Evolutionary conservation across 2,888 invertebrate genomes (phyloP).

Genomic region (Lutraria lutraria): DNA sequence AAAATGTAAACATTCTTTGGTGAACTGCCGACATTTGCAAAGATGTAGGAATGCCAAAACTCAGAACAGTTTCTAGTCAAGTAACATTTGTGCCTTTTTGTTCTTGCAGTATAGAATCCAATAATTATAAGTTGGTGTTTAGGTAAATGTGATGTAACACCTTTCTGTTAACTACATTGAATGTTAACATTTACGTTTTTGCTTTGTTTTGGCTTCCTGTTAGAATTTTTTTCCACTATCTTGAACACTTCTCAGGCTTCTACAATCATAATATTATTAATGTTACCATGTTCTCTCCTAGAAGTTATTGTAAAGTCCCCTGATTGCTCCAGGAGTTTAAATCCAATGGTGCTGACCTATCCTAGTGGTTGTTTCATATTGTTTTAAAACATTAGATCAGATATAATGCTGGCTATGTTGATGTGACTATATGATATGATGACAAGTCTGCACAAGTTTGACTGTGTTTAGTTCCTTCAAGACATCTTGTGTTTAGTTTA

Average conservation of each 20-base stretch:
- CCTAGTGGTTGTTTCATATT: not conserved
- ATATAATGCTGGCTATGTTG: not conserved
- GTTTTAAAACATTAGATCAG: not conserved
- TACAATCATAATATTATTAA: not conserved
- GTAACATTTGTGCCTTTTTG: not conserved
- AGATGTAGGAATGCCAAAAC: slow-evolving; percentile 15
- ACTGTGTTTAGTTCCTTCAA: no score
- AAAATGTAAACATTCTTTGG: slow-evolving; percentile 33
- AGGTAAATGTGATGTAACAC: not conserved
- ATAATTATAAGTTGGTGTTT: slow-evolving; percentile 10
- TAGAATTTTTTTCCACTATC: not conserved
- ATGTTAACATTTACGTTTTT: slow-evolving; percentile 8
- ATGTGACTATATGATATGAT: no score
- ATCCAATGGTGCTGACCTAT: not conserved
- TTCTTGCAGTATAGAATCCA: not conserved
- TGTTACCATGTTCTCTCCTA: not conserved
- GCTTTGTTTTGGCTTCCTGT: not conserved
- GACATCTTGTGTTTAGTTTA: no score
- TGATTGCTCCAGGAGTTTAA: not conserved
- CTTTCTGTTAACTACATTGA: not conserved
- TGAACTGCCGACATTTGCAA: slow-evolving; percentile 43
- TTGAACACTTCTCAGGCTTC: not conserved
- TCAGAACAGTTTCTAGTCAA: not conserved
- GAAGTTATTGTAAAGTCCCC: not conserved
- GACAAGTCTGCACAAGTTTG: no score